These are phyloP conservation scores for Azorinus chamasolen DNA, from an alignment of 2,888 invertebrate species.

Conservation along the genomic window DNA sequence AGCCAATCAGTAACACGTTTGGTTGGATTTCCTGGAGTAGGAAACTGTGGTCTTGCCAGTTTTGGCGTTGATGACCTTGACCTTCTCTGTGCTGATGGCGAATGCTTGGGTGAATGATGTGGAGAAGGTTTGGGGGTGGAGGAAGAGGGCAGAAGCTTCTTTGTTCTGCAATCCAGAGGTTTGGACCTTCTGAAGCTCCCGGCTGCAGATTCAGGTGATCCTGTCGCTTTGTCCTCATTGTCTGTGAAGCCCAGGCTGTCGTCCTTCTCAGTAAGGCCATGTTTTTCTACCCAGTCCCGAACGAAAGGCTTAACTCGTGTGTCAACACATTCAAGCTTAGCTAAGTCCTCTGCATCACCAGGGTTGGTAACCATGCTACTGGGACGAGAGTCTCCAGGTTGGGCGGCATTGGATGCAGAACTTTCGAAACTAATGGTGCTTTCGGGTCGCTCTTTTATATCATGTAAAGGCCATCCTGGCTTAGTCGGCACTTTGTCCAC, in stretches of 20 bases:
- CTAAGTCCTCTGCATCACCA: conserved; percentile 61
- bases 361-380: conserved; percentile 69
- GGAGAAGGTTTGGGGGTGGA: conserved; percentile 76
- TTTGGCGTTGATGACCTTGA: conserved; percentile 50
- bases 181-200: conserved; percentile 62
- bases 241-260: conserved; percentile 58
- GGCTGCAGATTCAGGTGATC: conserved; percentile 60
- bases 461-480: conserved; percentile 64
- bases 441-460: conserved; percentile 76
- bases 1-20: conserved; percentile 85
- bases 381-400: conserved; percentile 76
- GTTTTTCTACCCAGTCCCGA: conserved; percentile 84
- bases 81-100: conserved; percentile 73
- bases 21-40: conserved; percentile 72
- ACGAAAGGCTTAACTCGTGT: conserved; percentile 81
- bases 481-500: conserved; percentile 23
- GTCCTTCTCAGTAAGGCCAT: conserved; percentile 66
- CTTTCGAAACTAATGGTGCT: conserved; percentile 77
- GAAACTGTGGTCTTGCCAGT: conserved; percentile 71
- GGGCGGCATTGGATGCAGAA: conserved; percentile 70
- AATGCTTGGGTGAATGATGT: conserved; percentile 73
- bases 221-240: conserved; percentile 63
- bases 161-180: conserved; percentile 63
- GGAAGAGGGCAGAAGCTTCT: conserved; percentile 60
- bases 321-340: conserved; percentile 54